Conservation (phyloP, 2,113 vertebrate genomes). For the Centropus unirufus region DNA sequence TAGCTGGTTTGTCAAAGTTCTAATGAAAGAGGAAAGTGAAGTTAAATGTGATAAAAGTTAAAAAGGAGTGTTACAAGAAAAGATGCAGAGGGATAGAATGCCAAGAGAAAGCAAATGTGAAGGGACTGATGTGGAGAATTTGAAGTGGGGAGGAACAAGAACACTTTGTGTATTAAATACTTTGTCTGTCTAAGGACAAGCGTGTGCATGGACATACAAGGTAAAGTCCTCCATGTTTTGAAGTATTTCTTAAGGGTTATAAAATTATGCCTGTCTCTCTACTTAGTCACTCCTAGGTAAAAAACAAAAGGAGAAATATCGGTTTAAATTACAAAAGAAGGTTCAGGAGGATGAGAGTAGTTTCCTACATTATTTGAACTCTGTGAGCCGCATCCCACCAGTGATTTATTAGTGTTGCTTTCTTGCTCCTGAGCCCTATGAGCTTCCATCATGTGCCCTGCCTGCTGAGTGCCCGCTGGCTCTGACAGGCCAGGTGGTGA, state of each 20-base stretch:
- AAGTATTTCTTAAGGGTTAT: not conserved
- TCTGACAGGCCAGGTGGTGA: not conserved
- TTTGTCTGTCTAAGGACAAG: not conserved
- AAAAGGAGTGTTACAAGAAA: not conserved
- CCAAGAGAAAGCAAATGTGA: not conserved
- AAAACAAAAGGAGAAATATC: not conserved
- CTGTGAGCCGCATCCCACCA: not conserved
- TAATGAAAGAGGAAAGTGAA: not conserved
- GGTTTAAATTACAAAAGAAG: not conserved
- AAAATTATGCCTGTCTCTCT: not conserved
- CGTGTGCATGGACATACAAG: not conserved
- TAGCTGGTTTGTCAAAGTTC: not conserved
- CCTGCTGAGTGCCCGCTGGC: not conserved
- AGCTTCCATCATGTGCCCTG: not conserved
- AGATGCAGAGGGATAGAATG: not conserved
- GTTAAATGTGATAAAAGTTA: not conserved
- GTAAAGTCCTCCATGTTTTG: not conserved
- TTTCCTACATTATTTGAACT: not conserved
- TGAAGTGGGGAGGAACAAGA: not conserved
- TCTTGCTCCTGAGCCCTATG: not conserved
- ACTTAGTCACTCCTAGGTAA: not conserved
- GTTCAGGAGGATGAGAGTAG: not conserved
- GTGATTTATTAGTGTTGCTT: not conserved
- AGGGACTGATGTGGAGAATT: not conserved
- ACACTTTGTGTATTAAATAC: not conserved